These are phyloP conservation scores for Aeoliscus strigatus DNA, from an alignment of 2,797 vertebrate species.

Conservation along the genomic window DNA sequence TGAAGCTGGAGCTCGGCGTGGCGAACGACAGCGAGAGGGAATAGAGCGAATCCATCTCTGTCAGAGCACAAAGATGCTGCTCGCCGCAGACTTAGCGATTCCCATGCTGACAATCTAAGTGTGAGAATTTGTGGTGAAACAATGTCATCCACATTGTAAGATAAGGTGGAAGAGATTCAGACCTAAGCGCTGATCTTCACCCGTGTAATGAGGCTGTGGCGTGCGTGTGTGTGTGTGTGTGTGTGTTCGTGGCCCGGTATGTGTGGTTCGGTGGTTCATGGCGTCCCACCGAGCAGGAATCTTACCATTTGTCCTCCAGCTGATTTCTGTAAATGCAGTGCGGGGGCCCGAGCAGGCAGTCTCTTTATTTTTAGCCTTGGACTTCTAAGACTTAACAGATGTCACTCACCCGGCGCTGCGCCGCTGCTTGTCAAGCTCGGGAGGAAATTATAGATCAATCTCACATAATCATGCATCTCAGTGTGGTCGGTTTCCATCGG, in stretches of 20 bases:
- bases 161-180: no score
- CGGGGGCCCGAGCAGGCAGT: slow-evolving; percentile 54
- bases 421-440: slow-evolving; percentile 29
- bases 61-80: slow-evolving; percentile 36
- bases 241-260: slow-evolving; percentile 8
- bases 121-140: slow-evolving; percentile 45
- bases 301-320: slow-evolving; percentile 72
- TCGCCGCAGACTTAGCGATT: slow-evolving; percentile 16
- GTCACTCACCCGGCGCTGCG: slow-evolving; percentile 63
- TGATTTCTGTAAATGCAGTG: slow-evolving; percentile 67
- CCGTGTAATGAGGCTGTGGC: slow-evolving; percentile 48
- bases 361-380: slow-evolving; percentile 71
- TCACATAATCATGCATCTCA: no score
- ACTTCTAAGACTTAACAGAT: slow-evolving; percentile 72
- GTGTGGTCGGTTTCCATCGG: no score
- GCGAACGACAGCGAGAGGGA: slow-evolving; percentile 32
- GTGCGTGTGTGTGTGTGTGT: slow-evolving; percentile 17
- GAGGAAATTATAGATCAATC: slow-evolving; percentile 11
- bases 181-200: no score
- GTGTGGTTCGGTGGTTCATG: slow-evolving; percentile 15
- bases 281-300: slow-evolving; percentile 49
- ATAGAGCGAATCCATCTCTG: slow-evolving; percentile 51
- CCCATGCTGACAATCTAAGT: slow-evolving; percentile 42
- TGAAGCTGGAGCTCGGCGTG: slow-evolving; percentile 26
- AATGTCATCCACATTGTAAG: slow-evolving; percentile 44